Base-by-base conservation (phyloP, 2,888 invertebrate genomes). In the Lasioglossum oenotherae region DNA sequence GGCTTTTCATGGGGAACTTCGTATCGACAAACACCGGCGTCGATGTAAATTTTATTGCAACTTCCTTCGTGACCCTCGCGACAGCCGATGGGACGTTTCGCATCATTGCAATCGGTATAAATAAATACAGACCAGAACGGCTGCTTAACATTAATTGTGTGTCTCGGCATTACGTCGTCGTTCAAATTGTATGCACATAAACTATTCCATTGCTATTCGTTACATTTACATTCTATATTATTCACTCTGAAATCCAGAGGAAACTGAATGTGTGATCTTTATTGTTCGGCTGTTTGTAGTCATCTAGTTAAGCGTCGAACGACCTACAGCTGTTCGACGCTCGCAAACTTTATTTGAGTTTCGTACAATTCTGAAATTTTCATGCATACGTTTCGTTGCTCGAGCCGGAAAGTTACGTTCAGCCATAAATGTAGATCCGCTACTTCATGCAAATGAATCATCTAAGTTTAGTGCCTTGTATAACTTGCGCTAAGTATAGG, bases 31-130 rank as follows among this genome's bases (percentile, higher is more conserved):
- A 80, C 77, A 82, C 38, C 67, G 76, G 19, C 14, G 76, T 35
- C 67, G 60, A 80, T 80, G 83, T 57, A 80, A 78, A 86, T 80
- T 86, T 86, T 71, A 80, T 83, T 38, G 72, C 53, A 46, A 69
- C 49, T 53, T 44, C n/a, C 78, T 35, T 53, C 74, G 53, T 19
- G 41, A n/a, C 12, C 27, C n/a, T 16, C 69, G 69, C 35, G n/a
- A 67, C 69, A 31, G 23, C 38, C 69, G n/a, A 35, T 31, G 6
- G 27, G 23, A 53, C 81, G 53, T 64, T 60, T 53, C 71, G 16
- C 35, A 67, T 76, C 72, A 83, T 81, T 76, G 64, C 41, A 73
- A 73, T 31, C 60, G 57, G 76, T 57, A 64, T 67, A 81, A 73
- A 49, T 57, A 72, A 78, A 31, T 69, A 71, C 49, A 8, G 53